Percentiles rank a stretch among this genome's conserved stretches.
phyloP scores from a whole-genome alignment of 2,888 invertebrate species.

The Leucophenga maculata region DNA sequence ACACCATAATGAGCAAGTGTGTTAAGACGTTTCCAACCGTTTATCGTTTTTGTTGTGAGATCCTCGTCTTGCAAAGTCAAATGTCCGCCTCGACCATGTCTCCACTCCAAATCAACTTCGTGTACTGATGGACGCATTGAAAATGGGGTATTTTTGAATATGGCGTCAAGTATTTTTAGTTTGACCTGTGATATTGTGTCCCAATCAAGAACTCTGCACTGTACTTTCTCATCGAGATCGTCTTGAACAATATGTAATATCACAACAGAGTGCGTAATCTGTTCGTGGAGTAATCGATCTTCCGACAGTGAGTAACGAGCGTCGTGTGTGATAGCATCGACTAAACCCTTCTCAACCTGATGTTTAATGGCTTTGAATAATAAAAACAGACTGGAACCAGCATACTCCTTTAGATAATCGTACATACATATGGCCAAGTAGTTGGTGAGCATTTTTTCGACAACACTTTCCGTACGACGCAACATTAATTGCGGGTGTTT shows the following conservation, averaged over 20 bases:
- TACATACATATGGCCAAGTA: conserved; percentile 98
- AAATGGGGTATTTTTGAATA: conserved; percentile 97
- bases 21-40: conserved; percentile 92
- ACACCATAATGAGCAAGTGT: conserved; percentile 95
- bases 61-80: conserved; percentile 94
- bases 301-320: conserved; percentile 98
- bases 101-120: conserved; percentile 97
- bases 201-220: conserved; percentile 97
- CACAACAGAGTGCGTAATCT: conserved; percentile 88
- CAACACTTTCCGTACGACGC: conserved; percentile 93
- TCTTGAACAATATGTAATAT: conserved; percentile 94
- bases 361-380: conserved; percentile 97
- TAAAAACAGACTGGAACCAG: conserved; percentile 90
- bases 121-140: conserved; percentile 94
- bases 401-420: conserved; percentile 91
- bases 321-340: conserved; percentile 96
- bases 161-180: conserved; percentile 94
- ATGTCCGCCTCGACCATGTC: conserved; percentile 93
- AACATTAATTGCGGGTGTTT: conserved; percentile 97
- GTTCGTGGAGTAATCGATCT: conserved; percentile 93
- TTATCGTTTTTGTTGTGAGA: conserved; percentile 85
- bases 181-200: conserved; percentile 99
- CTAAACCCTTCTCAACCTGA: conserved; percentile 98
- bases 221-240: conserved; percentile 94
- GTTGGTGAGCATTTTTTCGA: conserved; percentile 96